These are phyloP conservation scores for Tetragnatha montana DNA, from an alignment of 2,888 invertebrate species.

Conservation along the genomic window DNA sequence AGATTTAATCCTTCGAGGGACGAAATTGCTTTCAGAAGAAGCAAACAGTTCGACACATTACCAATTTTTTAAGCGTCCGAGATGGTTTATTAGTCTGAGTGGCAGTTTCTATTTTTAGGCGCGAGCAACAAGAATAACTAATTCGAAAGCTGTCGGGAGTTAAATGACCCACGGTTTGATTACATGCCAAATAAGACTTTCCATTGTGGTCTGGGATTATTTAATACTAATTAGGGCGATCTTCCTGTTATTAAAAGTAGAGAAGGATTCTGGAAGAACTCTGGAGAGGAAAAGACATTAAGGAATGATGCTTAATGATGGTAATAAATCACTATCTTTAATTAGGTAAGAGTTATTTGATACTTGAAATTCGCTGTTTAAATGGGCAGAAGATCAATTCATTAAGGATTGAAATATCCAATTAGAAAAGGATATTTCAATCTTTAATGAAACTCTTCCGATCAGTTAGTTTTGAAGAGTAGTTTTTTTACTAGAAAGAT, in stretches of 20 bases:
- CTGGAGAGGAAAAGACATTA: background rate
- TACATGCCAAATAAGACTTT: conserved; percentile 6
- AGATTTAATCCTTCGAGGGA: too few species aligned
- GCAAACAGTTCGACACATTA: background rate
- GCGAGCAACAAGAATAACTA: background rate
- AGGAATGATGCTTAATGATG: background rate
- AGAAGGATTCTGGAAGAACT: background rate
- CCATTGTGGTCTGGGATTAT: background rate
- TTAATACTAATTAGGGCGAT: background rate
- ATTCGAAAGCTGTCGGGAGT: conserved; percentile 3
- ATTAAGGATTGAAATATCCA: too few species aligned
- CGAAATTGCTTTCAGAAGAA: background rate
- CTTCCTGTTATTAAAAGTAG: background rate
- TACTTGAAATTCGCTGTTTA: too few species aligned
- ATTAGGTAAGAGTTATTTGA: too few species aligned
- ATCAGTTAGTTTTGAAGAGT: too few species aligned
- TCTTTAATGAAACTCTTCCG: too few species aligned
- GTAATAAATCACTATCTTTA: background rate
- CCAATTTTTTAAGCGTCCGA: background rate
- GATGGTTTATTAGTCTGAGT: background rate
- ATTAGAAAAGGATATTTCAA: too few species aligned
- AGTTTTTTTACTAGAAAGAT: too few species aligned
- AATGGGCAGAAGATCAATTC: too few species aligned
- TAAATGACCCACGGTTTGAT: conserved; percentile 39
- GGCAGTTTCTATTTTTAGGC: conserved; percentile 1